A percentile compares a stretch with the other conserved stretches of the same genome.
Conservation (phyloP, 1,140 invertebrate species). For the Sesamia nonagrioides region DNA sequence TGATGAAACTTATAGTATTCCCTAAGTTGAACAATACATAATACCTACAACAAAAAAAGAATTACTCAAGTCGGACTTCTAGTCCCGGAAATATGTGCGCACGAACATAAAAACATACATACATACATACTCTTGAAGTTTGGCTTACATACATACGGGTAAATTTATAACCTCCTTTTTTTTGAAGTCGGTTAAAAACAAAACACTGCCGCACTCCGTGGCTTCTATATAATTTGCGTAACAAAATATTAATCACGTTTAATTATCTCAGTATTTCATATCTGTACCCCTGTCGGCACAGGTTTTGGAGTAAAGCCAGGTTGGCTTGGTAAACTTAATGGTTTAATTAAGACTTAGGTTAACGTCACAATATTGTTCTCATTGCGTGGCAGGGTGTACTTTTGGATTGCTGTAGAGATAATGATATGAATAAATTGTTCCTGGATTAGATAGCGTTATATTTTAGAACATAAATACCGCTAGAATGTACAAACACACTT, state of each 20-base stretch:
- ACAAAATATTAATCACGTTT: slow-evolving; percentile 51
- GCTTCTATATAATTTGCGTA: slow-evolving; percentile 12
- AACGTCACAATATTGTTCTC: slow-evolving; percentile 66
- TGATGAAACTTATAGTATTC: too few species aligned
- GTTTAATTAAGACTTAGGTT: slow-evolving; percentile 69
- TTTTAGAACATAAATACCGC: too few species aligned
- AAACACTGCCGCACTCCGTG: background rate
- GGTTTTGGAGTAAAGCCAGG: slow-evolving; percentile 74
- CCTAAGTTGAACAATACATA: too few species aligned
- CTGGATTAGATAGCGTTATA: background rate
- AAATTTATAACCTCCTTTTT: too few species aligned
- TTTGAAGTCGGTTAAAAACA: too few species aligned
- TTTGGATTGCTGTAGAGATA: slow-evolving; percentile 44
- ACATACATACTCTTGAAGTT: too few species aligned
- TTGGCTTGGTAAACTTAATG: slow-evolving; percentile 70
- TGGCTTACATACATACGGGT: too few species aligned
- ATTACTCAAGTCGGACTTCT: too few species aligned
- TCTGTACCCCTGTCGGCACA: slow-evolving; percentile 61
- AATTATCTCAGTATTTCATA: slow-evolving; percentile 63
- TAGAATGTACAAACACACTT: too few species aligned
- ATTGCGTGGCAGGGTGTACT: slow-evolving; percentile 54
- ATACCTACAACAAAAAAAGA: too few species aligned
- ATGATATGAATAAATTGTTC: background rate
- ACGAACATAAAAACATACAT: too few species aligned
- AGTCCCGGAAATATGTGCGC: too few species aligned